Evolutionary conservation across 2,888 invertebrate genomes (phyloP), one percentile per base, ranked within the genome.

Genomic region (Sarcophaga subvicina): DNA sequence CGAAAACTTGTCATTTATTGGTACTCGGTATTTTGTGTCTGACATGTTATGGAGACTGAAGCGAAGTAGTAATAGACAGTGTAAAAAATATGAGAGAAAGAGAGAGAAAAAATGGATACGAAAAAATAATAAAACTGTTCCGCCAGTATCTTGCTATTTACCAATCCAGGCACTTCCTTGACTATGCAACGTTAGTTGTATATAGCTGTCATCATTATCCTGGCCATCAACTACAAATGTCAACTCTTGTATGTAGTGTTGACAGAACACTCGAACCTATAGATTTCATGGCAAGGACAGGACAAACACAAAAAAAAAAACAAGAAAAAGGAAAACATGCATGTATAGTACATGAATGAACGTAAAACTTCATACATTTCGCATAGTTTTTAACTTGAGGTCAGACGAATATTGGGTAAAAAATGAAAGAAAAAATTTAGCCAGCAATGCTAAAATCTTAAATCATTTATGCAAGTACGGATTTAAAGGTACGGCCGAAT

Each of bases 171-270:
- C 59, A 59, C 64, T 27, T 22, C 25, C 64, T 37, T 37, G 8
- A 66, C 37, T 22, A 66, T 85, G 80, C 80, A 80, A 71, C 62
- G 80, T 76, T 83, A 62, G 83, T 75, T 67, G 25, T 75, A 88
- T 80, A 83, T 80, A 90, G 89, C 90, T 90, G 91, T 92, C 91
- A 91, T 91, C 91, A 91, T 91, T 91, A 91, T 91, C 88, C 89
- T 89, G 91, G 89, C 90, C 91, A 92, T 90, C 92, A 92, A 91
- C 91, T 90, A 90, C 91, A 88, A 91, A 91, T 91, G 92, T 91
- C 92, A 92, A 89, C 90, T 90, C 67, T 83, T 83, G 72, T 75
- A 77, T 80, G 76, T 71, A 89, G 89, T 91, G 91, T 91, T 91
- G 91, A 91, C 91, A 90, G 90, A 90, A 91, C 91, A 89, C 91